Evolutionary conservation across 2,888 invertebrate genomes (phyloP), one percentile per base, ranked within the genome.

Genomic region (Malachius bipustulatus): DNA sequence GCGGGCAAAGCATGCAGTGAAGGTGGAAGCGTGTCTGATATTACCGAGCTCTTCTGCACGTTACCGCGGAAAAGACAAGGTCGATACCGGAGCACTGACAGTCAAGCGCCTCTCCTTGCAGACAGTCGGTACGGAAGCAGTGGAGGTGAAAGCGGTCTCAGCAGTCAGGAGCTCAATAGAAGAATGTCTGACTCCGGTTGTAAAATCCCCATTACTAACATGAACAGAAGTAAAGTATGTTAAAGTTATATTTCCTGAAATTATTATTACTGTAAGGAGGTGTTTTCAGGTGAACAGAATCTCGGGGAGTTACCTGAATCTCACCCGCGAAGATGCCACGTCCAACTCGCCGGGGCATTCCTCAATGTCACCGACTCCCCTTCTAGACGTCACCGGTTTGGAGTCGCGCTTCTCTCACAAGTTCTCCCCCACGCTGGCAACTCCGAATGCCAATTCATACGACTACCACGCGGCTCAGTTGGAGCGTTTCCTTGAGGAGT

Each of bases 401-500:
- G 67, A 71, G 38, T 58, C 47, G 41, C 51, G 59, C 10, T 47
- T 58, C n/a, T 46, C 40, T 10, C 48, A 45, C 31, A 42, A 40
- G 16, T 14, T 47, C 38, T 36, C 50, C 9, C 43, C 51, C 2
- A 41, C 41, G 35, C 44, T 47, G 4, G 45, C 47, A 6, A 44
- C 47, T 2, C 47, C 54, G 4, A 53, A 56, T 39, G 70, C 73
- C 30, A 69, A 67, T 30, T 67, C 72, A 11, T 82, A 78, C 57
- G 82, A 83, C 53, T 82, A 82, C 51, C 77, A 82, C 55, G 81
- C 83, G 1, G 79, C 82, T 10, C 82, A 84, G 54, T 62, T 84
- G 42, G 83, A 83, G 52, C 71, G 77, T 36, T 84, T 84, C 57
- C 68, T 84, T 29, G 81, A 83, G 51, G 84, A 84, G 54, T 84